Evolutionary conservation across 2,797 vertebrate species (phyloP), one percentile per base, ranked within the genome.

Genomic region (Gephyroberyx darwinii): DNA sequence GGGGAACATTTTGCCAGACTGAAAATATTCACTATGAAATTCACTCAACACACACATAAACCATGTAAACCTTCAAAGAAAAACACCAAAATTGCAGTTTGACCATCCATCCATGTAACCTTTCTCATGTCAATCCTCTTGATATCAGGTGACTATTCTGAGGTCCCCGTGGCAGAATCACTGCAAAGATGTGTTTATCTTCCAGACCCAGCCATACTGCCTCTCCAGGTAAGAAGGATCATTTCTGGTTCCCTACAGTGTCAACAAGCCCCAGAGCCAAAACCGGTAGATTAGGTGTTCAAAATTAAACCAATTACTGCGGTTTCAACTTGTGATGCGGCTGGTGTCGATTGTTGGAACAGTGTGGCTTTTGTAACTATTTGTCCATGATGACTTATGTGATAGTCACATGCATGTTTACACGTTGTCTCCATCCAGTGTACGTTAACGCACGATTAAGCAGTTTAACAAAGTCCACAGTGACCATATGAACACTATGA

Each of bases 181-280:
- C 89, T 97, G 96, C 93, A 94, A 93, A 68, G 96, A 98, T 74
- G 90, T 98, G 83, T 45, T 99, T 69, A 90, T 98, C 83, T 97
- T 98, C 84, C 97, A 97, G 90, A 97, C 93, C 3, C 95, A 97
- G 22, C 96, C 97, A 0, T 96, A 96, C 65, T 94, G 96, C 1
- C 94, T 99, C 53, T 91, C 92, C 89, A 96, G 96, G 97, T 97
- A 91, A 83, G 77, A 59, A 0, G 33, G 33, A 7, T 35, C 33
- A 39, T 20, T n/a, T 30, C 8, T 35, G 14, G 17, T 33, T 57
- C 31, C 3, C 6, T 26, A 8, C 31, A 12, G 51, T 5, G n/a
- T 10, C 12, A 5, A 20, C 22, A 4, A 52, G 51, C 19, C 19
- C 8, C 39, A 10, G 8, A 41, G 8, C 39, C 12, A 41, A 10